Percentiles rank a stretch among this genome's conserved stretches.
These are phyloP conservation scores for Idaea dimidiata DNA, from an alignment of 2,888 invertebrate genomes.

Conservation along the genomic window DNA sequence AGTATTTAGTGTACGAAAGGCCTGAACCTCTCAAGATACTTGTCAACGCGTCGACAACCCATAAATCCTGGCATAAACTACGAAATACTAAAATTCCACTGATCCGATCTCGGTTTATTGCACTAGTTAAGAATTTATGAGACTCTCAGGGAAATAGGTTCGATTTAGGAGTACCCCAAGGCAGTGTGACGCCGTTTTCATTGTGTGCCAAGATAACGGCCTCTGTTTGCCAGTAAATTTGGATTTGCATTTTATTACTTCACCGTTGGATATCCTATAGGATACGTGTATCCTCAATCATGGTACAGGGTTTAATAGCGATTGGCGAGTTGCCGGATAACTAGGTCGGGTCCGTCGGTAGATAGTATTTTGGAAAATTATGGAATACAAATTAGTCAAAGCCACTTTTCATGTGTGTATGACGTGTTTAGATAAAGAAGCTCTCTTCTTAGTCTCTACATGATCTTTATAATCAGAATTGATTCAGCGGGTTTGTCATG, in stretches of 20 bases:
- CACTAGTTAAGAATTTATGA: conserved; percentile 45
- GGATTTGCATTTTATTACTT: conserved; percentile 26
- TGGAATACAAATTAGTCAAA: no score
- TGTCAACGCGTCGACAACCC: neutral
- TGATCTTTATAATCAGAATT: no score
- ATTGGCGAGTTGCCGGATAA: neutral
- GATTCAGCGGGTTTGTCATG: no score
- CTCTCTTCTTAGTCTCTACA: no score
- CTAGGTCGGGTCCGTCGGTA: conserved; percentile 2
- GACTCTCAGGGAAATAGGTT: conserved; percentile 42
- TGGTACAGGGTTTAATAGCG: conserved; percentile 7
- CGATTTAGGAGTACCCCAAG: conserved; percentile 37
- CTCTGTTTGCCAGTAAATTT: conserved; percentile 24
- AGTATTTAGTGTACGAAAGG: neutral
- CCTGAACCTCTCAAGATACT: neutral
- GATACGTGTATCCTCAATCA: conserved; percentile 11
- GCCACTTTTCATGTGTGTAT: no score
- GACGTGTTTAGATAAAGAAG: no score
- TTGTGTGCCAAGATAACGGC: conserved; percentile 36
- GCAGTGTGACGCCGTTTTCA: conserved; percentile 36
- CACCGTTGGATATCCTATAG: conserved; percentile 12
- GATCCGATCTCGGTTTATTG: conserved; percentile 39
- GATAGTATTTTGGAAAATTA: neutral
- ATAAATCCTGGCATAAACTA: neutral
- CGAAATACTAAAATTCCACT: conserved; percentile 10